These are phyloP conservation scores for Lepidochitona cinerea DNA, from an alignment of 2,888 invertebrate genomes.

Conservation along the genomic window DNA sequence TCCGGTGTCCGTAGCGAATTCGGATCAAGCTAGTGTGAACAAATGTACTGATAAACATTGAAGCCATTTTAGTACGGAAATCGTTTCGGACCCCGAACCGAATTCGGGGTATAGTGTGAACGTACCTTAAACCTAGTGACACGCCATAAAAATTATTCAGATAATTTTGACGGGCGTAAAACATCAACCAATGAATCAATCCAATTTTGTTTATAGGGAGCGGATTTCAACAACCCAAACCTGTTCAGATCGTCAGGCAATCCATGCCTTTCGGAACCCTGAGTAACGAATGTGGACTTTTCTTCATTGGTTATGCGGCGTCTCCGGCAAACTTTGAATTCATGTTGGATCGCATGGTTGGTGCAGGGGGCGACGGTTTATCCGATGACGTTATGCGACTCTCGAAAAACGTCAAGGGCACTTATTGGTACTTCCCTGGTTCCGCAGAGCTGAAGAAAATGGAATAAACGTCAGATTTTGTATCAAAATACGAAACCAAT, in stretches of 20 bases:
- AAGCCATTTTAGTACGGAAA: too few species aligned
- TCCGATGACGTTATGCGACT: conserved; percentile 68
- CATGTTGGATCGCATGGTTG: conserved; percentile 71
- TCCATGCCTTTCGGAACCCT: conserved; percentile 69
- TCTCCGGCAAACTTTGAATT: conserved; percentile 65
- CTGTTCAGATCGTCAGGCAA: conserved; percentile 69
- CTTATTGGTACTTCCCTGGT: conserved; percentile 71
- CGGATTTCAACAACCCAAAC: conserved; percentile 57
- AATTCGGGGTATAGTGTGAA: too few species aligned
- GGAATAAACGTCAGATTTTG: conserved; percentile 27
- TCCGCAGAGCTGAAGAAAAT: conserved; percentile 57
- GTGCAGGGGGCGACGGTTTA: conserved; percentile 55
- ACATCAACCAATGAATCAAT: background rate
- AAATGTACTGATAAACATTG: too few species aligned
- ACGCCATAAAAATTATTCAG: too few species aligned
- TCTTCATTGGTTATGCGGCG: conserved; percentile 69
- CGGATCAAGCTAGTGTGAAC: too few species aligned
- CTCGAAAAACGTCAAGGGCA: conserved; percentile 62
- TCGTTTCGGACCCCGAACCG: too few species aligned
- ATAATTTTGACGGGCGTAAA: too few species aligned
- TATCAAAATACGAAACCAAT: too few species aligned
- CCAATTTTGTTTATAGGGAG: conserved; percentile 46
- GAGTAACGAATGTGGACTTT: conserved; percentile 63
- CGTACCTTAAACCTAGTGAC: too few species aligned
- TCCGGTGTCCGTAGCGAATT: too few species aligned